Evolutionary conservation across 2,888 invertebrate species (phyloP).

Genomic region (Drosophila subquinaria): DNA sequence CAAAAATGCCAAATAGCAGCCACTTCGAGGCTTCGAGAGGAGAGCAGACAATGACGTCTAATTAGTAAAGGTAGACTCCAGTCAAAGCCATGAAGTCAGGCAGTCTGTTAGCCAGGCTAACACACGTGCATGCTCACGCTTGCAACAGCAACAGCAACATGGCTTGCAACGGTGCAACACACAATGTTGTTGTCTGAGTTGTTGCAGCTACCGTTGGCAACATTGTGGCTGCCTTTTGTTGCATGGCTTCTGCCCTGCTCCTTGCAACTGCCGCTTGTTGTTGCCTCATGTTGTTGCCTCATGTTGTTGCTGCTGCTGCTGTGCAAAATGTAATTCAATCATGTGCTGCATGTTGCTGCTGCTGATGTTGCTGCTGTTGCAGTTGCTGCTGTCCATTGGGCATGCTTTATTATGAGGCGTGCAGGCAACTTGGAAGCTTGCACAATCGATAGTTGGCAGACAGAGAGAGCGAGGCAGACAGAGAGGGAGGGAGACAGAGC

Average conservation of each 20-base stretch:
- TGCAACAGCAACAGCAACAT: slow-evolving; percentile 36
- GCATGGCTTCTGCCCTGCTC: slow-evolving; percentile 60
- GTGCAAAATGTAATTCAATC: slow-evolving; percentile 79
- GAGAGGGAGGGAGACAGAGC: slow-evolving; percentile 23
- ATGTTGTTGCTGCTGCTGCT: slow-evolving; percentile 39
- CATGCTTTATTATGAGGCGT: slow-evolving; percentile 69
- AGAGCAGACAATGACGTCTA: slow-evolving; percentile 78
- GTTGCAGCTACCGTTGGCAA: slow-evolving; percentile 66
- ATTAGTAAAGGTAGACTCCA: slow-evolving; percentile 59
- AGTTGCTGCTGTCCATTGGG: slow-evolving; percentile 49
- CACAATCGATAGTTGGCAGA: slow-evolving; percentile 62
- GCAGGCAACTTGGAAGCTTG: slow-evolving; percentile 61
- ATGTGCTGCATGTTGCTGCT: slow-evolving; percentile 45
- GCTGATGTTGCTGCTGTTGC: slow-evolving; percentile 22
- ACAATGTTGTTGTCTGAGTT: slow-evolving; percentile 58
- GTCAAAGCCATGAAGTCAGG: slow-evolving; percentile 4
- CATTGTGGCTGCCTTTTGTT: slow-evolving; percentile 60
- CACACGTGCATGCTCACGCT: slow-evolving; percentile 51
- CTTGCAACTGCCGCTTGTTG: slow-evolving; percentile 35
- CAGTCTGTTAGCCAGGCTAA: slow-evolving; percentile 30
- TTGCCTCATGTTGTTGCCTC: slow-evolving; percentile 7
- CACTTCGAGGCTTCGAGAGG: slow-evolving; percentile 16
- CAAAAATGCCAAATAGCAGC: slow-evolving; percentile 55
- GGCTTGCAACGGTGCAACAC: slow-evolving; percentile 44
- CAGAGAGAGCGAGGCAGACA: background rate